Conservation (phyloP, 2,113 vertebrate genomes). For the Ovis aries region DNA sequence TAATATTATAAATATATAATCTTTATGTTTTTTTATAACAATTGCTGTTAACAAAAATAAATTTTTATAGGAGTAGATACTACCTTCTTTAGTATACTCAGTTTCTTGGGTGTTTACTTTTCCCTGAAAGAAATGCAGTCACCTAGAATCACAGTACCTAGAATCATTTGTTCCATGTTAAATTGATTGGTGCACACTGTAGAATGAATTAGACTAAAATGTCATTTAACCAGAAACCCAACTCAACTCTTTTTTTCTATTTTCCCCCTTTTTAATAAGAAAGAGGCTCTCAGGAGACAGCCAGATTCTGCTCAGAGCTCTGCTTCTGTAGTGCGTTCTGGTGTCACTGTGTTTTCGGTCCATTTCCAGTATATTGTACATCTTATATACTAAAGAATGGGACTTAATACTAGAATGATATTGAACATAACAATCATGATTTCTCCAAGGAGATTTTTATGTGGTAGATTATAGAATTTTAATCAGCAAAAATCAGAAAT, state of each 20-base stretch:
- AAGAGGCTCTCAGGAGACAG: neutral
- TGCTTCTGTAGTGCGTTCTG: neutral
- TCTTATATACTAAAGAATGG: neutral
- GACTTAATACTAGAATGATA: neutral
- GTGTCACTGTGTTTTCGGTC: neutral
- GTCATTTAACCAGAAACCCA: neutral
- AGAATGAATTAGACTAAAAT: neutral
- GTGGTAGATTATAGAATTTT: neutral
- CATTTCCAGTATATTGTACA: neutral
- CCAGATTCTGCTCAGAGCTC: neutral
- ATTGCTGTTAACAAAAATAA: neutral
- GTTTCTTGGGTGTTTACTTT: neutral
- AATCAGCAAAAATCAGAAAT: neutral
- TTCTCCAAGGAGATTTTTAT: neutral
- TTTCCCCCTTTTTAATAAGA: neutral
- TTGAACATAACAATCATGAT: neutral
- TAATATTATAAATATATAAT: neutral
- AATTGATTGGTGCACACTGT: neutral
- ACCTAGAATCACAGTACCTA: neutral
- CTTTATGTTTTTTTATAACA: conserved; percentile 10
- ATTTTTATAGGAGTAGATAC: neutral
- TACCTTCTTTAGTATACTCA: neutral
- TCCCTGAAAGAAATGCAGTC: neutral
- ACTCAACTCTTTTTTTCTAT: neutral
- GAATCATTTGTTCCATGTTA: neutral